Base-by-base conservation (phyloP, 2,113 vertebrate species). In the Trinectes maculatus region DNA sequence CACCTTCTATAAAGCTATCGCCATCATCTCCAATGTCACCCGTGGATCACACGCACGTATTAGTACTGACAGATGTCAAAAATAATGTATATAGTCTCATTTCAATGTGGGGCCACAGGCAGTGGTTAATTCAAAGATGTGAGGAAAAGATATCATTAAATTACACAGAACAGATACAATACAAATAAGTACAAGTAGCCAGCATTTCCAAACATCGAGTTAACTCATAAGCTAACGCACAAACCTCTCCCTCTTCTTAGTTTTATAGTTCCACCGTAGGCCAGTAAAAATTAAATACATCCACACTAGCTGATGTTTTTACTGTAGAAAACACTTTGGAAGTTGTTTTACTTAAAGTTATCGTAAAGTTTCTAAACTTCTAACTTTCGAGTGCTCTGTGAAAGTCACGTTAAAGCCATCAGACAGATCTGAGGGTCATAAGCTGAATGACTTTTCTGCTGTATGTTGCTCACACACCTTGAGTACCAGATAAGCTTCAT, bases 81-180 rank as follows among this genome's bases (percentile, higher is more conserved):
- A 85, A 79, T 42, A 59, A 39, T 65, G 80, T 1, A 78, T 67
- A 47, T 54, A 53, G 53, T 21, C 70, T 42, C 21, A 54, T 52
- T 81, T 77, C 12, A 49, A 44, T 80, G 2, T 52, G 5, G 29
- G 29, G 33, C 19, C 25, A 44, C 29, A 33, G 15, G 67, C 12
- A 36, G 58, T 26, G 28, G 47, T 46, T n/a, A n/a, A n/a, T n/a
- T n/a, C n/a, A n/a, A n/a, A 75, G 44, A 19, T 10, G 18, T 13
- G 29, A 19, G 18, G 57, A 51, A 86, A 80, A 49, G 31, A 80
- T 46, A 72, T 82, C 65, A 85, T 58, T 4, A 80, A 78, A 78
- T 66, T 22, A 40, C 21, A 66, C 28, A 42, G 53, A 44, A 29
- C 34, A 1, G 33, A 10, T 18, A 57, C n/a, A 52, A 72, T 33